Conservation (phyloP, 2,797 vertebrate species). For the Sebastes iracundus region DNA sequence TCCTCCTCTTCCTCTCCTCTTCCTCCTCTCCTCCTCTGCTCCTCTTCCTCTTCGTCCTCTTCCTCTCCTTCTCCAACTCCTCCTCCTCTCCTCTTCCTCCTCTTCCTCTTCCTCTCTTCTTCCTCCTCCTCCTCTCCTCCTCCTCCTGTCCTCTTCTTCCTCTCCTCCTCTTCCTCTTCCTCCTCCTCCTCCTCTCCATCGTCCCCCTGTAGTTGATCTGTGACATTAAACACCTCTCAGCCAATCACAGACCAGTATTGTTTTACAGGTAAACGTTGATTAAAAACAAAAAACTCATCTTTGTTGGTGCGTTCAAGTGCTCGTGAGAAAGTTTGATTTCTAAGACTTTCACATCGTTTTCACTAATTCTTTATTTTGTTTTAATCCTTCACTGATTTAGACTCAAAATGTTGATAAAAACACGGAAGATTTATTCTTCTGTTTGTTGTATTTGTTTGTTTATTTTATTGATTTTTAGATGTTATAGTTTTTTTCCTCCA, state of each 20-base stretch:
- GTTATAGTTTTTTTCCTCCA: background rate
- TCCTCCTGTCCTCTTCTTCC: no score
- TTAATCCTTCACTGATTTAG: background rate
- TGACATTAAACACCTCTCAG: background rate
- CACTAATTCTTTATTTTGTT: background rate
- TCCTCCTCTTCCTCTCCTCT: no score
- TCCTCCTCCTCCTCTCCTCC: no score
- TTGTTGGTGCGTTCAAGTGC: background rate
- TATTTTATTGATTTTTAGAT: background rate
- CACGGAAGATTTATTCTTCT: no score
- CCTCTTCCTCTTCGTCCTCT: no score
- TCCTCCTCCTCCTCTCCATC: no score
- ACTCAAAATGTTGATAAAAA: no score
- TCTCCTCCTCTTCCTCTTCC: no score
- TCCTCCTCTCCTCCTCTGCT: no score
- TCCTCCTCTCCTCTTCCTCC: no score
- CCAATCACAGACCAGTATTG: background rate
- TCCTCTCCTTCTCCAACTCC: no score
- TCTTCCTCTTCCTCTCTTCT: no score
- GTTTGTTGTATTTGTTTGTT: background rate
- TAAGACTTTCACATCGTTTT: background rate
- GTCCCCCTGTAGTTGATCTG: background rate
- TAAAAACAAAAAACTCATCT: background rate
- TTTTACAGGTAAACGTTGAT: background rate
- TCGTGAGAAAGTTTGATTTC: background rate